phyloP scores from a whole-genome alignment of 2,888 invertebrate species.

The Leucozona laternaria region DNA sequence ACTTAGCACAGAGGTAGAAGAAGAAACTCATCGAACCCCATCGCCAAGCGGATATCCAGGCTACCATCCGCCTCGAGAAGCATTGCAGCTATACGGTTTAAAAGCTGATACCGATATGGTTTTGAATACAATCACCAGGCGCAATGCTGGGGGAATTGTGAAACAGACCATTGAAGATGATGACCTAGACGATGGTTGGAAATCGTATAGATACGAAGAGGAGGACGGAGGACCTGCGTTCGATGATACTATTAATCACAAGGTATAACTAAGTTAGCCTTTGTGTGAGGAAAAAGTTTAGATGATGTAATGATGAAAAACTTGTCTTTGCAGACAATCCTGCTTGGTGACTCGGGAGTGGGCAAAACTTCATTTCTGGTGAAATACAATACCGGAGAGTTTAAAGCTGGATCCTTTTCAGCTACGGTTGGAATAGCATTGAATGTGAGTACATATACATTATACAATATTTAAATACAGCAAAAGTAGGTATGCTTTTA shows the following conservation, averaged over 20 bases:
- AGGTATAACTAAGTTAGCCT: slow-evolving; percentile 84
- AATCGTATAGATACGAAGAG: slow-evolving; percentile 83
- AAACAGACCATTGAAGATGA: slow-evolving; percentile 77
- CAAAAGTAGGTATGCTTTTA: neutral
- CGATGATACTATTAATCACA: slow-evolving; percentile 87
- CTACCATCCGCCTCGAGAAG: slow-evolving; percentile 90
- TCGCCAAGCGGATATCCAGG: slow-evolving; percentile 92
- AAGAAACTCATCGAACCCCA: slow-evolving; percentile 83
- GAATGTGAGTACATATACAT: slow-evolving; percentile 93
- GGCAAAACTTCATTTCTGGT: slow-evolving; percentile 96
- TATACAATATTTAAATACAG: no score
- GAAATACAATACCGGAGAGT: slow-evolving; percentile 96
- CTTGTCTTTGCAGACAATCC: slow-evolving; percentile 89
- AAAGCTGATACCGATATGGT: slow-evolving; percentile 76
- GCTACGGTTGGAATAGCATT: slow-evolving; percentile 98
- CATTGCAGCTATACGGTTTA: slow-evolving; percentile 85
- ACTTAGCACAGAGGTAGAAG: slow-evolving; percentile 22
- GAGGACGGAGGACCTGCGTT: slow-evolving; percentile 80
- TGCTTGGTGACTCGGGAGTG: slow-evolving; percentile 97
- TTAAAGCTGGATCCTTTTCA: slow-evolving; percentile 95
- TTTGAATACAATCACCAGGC: slow-evolving; percentile 44
- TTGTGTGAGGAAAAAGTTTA: slow-evolving; percentile 6
- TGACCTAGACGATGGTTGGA: slow-evolving; percentile 82
- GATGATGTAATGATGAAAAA: slow-evolving; percentile 1
- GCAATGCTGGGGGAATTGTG: slow-evolving; percentile 78